Evolutionary conservation across 2,113 vertebrate species (phyloP).

Genomic region (Podocnemis expansa): DNA sequence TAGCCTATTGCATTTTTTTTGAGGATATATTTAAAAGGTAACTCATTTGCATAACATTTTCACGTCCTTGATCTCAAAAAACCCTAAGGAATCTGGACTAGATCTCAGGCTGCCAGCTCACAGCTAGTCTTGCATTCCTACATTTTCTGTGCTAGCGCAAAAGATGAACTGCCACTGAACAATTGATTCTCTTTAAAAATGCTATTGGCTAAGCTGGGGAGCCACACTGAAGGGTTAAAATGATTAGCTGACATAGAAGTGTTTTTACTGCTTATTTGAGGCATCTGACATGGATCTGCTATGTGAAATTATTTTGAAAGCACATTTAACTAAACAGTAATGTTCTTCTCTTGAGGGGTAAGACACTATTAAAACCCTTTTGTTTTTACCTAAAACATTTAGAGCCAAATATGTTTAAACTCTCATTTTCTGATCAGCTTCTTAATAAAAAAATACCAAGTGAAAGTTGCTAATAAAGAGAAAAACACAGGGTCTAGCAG

Average conservation of each 20-base stretch:
- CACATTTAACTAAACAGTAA: slow-evolving; percentile 58
- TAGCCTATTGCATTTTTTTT: not conserved
- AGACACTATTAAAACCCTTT: slow-evolving; percentile 52
- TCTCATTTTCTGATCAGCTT: slow-evolving; percentile 35
- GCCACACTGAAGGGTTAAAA: slow-evolving; percentile 16
- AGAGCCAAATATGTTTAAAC: slow-evolving; percentile 62
- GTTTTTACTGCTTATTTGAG: slow-evolving; percentile 8
- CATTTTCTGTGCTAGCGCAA: slow-evolving; percentile 1
- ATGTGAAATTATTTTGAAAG: slow-evolving; percentile 47
- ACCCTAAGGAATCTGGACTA: slow-evolving; percentile 12
- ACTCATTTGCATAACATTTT: slow-evolving; percentile 43
- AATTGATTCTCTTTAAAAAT: not conserved
- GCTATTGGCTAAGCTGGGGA: not conserved
- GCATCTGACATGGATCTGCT: slow-evolving; percentile 16
- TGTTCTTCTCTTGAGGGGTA: slow-evolving; percentile 56
- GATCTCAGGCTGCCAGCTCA: not conserved
- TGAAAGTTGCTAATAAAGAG: slow-evolving; percentile 2
- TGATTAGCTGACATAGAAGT: not conserved
- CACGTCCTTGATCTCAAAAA: slow-evolving; percentile 1
- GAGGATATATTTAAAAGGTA: slow-evolving; percentile 59
- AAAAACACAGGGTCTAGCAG: slow-evolving; percentile 27
- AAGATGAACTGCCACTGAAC: not conserved
- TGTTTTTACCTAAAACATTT: slow-evolving; percentile 58
- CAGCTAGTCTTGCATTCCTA: not conserved
- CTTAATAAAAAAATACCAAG: slow-evolving; percentile 12